These are phyloP conservation scores for Allolobophora icterica DNA, from an alignment of 2,888 invertebrate genomes.

Conservation along the genomic window DNA sequence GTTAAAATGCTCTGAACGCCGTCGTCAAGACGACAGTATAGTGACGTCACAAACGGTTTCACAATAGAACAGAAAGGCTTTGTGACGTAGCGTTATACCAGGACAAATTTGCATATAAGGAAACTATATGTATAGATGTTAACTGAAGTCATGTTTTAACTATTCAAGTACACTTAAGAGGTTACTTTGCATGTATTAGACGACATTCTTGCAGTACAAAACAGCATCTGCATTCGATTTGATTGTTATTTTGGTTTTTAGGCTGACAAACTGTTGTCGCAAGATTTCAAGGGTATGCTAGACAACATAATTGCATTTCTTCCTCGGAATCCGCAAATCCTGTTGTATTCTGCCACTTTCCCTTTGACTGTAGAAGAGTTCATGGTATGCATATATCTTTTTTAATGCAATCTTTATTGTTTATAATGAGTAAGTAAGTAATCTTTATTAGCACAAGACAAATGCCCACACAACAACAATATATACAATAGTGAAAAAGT, in stretches of 20 bases:
- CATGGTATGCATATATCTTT: constrained; percentile 72
- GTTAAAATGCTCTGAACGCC: no score
- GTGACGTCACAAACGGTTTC: no score
- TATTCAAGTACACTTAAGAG: neutral
- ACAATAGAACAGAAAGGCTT: no score
- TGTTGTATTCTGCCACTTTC: constrained; percentile 98
- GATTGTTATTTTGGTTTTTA: constrained; percentile 51
- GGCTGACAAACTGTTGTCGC: constrained; percentile 96
- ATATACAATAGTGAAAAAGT: no score
- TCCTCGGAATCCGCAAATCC: constrained; percentile 93
- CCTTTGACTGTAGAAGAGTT: constrained; percentile 97
- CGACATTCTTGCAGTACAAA: neutral
- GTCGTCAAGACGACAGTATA: no score
- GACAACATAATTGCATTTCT: constrained; percentile 92
- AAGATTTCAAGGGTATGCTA: constrained; percentile 98
- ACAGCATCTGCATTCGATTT: neutral
- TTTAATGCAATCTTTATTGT: neutral
- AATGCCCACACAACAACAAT: neutral
- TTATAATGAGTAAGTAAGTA: neutral
- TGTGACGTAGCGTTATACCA: no score
- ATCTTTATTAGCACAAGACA: neutral
- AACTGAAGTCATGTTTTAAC: neutral
- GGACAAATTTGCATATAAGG: no score
- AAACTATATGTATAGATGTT: no score
- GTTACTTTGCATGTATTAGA: neutral